phyloP scores from a whole-genome alignment of 2,113 vertebrate genomes.

The Pleuronectes platessa region DNA sequence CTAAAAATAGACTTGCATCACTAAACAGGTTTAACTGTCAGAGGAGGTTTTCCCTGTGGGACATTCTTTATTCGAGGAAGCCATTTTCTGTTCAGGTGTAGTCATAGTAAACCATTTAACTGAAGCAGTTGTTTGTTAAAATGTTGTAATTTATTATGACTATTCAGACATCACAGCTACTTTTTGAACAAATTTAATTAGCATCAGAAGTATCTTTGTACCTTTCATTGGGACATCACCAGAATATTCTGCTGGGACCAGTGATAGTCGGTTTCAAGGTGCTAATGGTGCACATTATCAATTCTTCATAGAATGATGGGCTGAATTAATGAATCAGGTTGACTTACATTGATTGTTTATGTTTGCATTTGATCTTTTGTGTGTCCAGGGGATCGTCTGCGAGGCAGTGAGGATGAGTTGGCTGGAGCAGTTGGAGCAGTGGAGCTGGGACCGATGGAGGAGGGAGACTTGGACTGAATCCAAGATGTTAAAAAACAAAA shows the following conservation, averaged over 20 bases:
- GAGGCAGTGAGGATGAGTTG: conserved; percentile 90
- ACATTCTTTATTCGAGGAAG: background rate
- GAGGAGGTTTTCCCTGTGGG: conserved; percentile 10
- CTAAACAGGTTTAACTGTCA: conserved; percentile 10
- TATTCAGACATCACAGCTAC: background rate
- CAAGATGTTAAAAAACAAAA: conserved; percentile 2
- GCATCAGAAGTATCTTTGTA: background rate
- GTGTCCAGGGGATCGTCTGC: conserved; percentile 89
- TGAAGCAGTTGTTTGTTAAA: background rate
- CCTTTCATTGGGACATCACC: no score
- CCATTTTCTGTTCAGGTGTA: no score
- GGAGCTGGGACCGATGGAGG: conserved; percentile 60
- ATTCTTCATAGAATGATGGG: background rate
- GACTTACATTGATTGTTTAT: background rate
- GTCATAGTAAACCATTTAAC: no score
- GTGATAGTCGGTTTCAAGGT: background rate
- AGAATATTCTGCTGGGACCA: no score
- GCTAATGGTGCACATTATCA: background rate
- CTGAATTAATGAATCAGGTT: background rate
- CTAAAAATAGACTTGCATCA: conserved; percentile 45
- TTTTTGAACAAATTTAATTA: no score
- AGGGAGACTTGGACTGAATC: conserved; percentile 89
- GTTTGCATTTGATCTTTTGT: conserved; percentile 9
- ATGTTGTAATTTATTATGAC: background rate
- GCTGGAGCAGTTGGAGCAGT: conserved; percentile 83